Percentiles rank a stretch among this genome's conserved stretches.
These are phyloP conservation scores for Phasianus colchicus DNA, from an alignment of 2,113 vertebrate genomes.

Conservation along the genomic window DNA sequence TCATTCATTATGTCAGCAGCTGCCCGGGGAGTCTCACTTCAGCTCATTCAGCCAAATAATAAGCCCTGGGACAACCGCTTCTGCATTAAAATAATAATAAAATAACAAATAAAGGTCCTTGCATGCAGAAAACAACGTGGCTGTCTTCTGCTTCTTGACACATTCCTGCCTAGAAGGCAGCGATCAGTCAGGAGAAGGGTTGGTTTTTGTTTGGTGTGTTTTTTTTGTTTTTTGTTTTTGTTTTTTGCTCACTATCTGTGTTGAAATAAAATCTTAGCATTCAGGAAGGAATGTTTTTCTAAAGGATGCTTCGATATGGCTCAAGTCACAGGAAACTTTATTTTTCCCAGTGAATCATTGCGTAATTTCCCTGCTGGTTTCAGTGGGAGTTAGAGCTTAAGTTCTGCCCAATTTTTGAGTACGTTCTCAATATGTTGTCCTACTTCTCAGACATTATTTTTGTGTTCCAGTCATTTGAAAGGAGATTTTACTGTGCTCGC, in stretches of 20 bases:
- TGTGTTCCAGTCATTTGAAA: not conserved
- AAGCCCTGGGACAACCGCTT: slow-evolving; percentile 79
- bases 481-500: not conserved
- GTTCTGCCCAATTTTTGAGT: not conserved
- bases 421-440: not conserved
- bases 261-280: slow-evolving; percentile 1
- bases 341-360: not conserved
- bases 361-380: not conserved
- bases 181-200: not conserved
- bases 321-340: not conserved
- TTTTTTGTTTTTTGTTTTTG: not conserved
- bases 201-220: not conserved
- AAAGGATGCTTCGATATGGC: not conserved
- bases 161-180: not conserved
- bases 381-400: not conserved
- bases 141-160: slow-evolving; percentile 43
- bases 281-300: not conserved
- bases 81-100: slow-evolving; percentile 76
- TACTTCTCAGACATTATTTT: not conserved
- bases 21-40: slow-evolving; percentile 79
- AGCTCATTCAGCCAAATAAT: slow-evolving; percentile 89
- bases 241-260: slow-evolving; percentile 16
- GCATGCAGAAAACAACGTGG: not conserved
- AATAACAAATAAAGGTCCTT: slow-evolving; percentile 46
- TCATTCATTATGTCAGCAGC: slow-evolving; percentile 93